A percentile compares a stretch with the other conserved stretches of the same genome.
Conservation (phyloP, 2,888 invertebrate genomes). For the Phlogophora meticulosa region DNA sequence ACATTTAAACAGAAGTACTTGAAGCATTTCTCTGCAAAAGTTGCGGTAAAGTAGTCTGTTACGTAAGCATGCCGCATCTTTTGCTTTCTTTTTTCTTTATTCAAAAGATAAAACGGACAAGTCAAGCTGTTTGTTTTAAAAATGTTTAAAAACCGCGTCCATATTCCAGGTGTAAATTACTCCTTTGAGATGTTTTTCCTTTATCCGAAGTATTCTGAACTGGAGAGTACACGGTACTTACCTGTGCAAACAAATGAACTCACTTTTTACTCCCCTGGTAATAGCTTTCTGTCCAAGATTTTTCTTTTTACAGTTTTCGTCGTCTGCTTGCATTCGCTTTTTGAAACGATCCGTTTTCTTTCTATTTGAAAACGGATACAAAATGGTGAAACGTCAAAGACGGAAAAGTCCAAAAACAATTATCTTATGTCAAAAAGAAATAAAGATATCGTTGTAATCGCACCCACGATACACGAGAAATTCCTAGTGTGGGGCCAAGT, state of each 20-base stretch:
- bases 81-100: conserved; percentile 5
- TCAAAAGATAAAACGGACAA: conserved; percentile 25
- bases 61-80: not conserved
- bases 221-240: conserved; percentile 22
- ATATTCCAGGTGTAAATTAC: conserved; percentile 38
- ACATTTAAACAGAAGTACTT: no score
- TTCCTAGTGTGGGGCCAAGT: no score
- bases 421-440: no score
- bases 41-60: not conserved
- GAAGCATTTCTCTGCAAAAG: not conserved
- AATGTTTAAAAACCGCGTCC: conserved; percentile 16
- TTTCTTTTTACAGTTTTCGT: no score
- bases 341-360: conserved; percentile 12
- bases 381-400: no score
- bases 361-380: no score
- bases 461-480: no score
- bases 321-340: conserved; percentile 16
- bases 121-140: conserved; percentile 27
- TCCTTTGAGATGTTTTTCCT: conserved; percentile 41
- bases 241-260: conserved; percentile 44
- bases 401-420: no score
- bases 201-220: conserved; percentile 29
- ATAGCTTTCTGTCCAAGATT: conserved; percentile 12
- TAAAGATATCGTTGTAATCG: no score
- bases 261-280: conserved; percentile 29